These are phyloP conservation scores for Orbicella faveolata DNA, from an alignment of 64 coral and sea anemone genomes.

Conservation along the genomic window DNA sequence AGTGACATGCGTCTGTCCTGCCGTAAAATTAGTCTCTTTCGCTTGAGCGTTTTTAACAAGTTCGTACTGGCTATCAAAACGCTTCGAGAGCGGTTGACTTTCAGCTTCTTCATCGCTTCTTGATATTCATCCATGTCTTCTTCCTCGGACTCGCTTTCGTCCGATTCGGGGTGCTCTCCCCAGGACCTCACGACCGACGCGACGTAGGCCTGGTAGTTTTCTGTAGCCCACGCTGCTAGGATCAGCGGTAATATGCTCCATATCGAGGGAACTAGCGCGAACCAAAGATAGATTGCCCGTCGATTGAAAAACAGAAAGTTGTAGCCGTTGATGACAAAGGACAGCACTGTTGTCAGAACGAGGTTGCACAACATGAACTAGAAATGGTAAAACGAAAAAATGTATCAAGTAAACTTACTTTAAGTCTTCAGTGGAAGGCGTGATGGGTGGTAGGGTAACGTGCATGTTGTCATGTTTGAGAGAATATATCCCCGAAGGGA, in stretches of 20 bases:
- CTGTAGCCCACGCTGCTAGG: constrained; percentile 95
- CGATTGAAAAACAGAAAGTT: constrained; percentile 88
- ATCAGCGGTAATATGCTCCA: constrained; percentile 91
- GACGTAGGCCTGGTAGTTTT: constrained; percentile 86
- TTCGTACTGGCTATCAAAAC: constrained; percentile 90
- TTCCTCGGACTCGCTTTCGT: constrained; percentile 81
- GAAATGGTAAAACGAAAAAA: neutral
- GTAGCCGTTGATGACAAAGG: constrained; percentile 90
- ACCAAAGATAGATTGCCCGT: constrained; percentile 90
- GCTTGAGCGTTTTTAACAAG: constrained; percentile 65
- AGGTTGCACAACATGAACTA: constrained; percentile 87
- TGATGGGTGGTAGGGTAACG: too few species aligned
- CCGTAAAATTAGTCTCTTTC: constrained; percentile 82
- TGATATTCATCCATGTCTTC: constrained; percentile 91
- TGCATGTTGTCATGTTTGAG: too few species aligned
- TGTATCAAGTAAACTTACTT: neutral
- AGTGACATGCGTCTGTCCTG: constrained; percentile 71
- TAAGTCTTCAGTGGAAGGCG: too few species aligned
- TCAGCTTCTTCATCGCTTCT: constrained; percentile 85
- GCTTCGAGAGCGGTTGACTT: constrained; percentile 80
- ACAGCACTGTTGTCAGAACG: constrained; percentile 83
- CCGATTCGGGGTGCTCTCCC: constrained; percentile 84
- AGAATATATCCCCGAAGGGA: too few species aligned
- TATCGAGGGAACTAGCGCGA: constrained; percentile 81
- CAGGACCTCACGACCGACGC: constrained; percentile 83